Base-by-base conservation (phyloP, 2,797 vertebrate species). In the Enteromius argenteus region DNA sequence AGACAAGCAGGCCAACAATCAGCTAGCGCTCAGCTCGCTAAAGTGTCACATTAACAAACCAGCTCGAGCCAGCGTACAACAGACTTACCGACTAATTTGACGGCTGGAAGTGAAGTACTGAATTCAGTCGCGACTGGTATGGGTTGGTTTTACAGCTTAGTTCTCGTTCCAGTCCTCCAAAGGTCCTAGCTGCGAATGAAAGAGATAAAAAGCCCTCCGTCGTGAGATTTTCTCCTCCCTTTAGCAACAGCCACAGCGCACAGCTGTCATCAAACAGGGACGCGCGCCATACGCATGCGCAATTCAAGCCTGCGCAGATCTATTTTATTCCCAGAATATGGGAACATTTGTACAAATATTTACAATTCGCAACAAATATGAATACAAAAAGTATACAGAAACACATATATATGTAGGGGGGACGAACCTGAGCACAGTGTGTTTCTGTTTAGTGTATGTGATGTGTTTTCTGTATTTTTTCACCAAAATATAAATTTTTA, bases 231-330 rank as follows among this genome's bases (percentile, higher is more conserved):
- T 88, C 86, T 85, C 88, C 92, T 88, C 84, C 81, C 88, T 85
- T 79, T 85, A 84, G 46, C 71, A 87, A 87, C 84, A 81, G 82
- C 72, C 49, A 82, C 79, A 94, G 93, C 94, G 92, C 93, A 93
- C 90, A 77, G 92, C 93, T 95, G 95, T 95, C 94, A 95, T 94
- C 93, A 94, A 92, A 92, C 92, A 90, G 92, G 92, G 92, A 91
- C 92, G 32, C 84, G 87, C 87, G 85, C 87, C 83, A 1, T 19
- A 0, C 93, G 93, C 94, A 93, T 93, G 94, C 93, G 94, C 91
- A 86, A 0, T 21, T 23, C 21, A 66, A 21, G 11, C 11, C 27
- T 68, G 69, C 44, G 66, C 49, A 32, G 60, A 56, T 21, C 23
- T 73, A 7, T 64, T 66, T 62, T 14, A 62, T 32, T 32, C 5